A percentile compares a stretch with the other conserved stretches of the same genome.
Conservation (phyloP, 2,797 vertebrate species). For the Botia almorhae region DNA sequence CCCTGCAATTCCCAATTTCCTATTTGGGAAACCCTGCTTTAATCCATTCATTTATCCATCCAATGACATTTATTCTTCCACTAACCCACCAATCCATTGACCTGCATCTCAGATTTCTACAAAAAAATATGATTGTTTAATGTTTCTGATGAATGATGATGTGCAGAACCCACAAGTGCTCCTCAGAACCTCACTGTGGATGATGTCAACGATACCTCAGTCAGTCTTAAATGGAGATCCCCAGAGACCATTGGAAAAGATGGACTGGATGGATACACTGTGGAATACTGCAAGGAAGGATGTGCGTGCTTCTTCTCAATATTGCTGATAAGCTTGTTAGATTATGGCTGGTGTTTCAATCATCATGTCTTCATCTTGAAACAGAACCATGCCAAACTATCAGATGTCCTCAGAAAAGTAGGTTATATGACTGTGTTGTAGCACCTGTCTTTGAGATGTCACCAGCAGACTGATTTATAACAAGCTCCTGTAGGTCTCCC, state of each 20-base stretch:
- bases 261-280: conserved; percentile 85
- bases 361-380: conserved; percentile 32
- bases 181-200: conserved; percentile 83
- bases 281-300: conserved; percentile 90
- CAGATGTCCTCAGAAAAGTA: conserved; percentile 42
- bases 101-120: neutral
- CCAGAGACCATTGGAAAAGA: conserved; percentile 79
- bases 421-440: conserved; percentile 40
- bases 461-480: conserved; percentile 69
- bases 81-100: neutral
- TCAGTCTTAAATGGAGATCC: conserved; percentile 86
- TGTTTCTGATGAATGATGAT: neutral
- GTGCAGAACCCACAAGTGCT: conserved; percentile 83
- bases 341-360: conserved; percentile 24
- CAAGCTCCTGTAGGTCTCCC: conserved; percentile 58
- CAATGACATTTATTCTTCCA: neutral
- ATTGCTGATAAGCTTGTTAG: conserved; percentile 39
- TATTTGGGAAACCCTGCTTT: no score
- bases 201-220: conserved; percentile 81
- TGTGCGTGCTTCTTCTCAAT: conserved; percentile 71
- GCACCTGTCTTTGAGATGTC: conserved; percentile 77
- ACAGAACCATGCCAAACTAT: conserved; percentile 24
- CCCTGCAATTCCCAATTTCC: no score
- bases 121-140: neutral
- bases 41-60: neutral